These are phyloP conservation scores for Heliconius himera DNA, from an alignment of 1,140 invertebrate genomes.

Conservation along the genomic window DNA sequence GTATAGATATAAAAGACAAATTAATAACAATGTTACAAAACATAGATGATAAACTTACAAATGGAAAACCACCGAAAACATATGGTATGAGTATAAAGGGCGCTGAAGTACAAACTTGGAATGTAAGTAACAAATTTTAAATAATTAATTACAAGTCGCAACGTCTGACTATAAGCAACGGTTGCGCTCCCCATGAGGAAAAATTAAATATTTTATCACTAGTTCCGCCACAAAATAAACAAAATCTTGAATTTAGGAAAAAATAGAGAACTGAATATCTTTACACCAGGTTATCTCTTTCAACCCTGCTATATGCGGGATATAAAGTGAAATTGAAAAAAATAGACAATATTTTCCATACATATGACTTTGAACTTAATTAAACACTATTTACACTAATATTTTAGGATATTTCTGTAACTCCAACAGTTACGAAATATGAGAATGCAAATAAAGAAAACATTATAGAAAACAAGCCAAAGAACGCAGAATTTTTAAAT, in stretches of 20 bases:
- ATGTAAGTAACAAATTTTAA: background rate
- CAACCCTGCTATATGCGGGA: no score
- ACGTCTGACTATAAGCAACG: no score
- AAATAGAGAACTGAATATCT: no score
- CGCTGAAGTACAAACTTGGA: background rate
- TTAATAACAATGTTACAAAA: background rate
- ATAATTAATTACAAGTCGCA: background rate
- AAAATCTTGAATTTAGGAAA: no score
- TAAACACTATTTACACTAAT: no score
- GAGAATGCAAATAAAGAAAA: background rate
- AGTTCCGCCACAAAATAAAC: no score
- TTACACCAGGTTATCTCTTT: no score
- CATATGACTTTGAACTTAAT: no score
- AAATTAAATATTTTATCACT: no score
- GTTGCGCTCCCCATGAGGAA: no score
- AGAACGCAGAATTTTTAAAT: background rate
- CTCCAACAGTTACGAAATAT: background rate
- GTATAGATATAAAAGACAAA: background rate
- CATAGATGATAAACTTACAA: background rate
- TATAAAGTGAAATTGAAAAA: no score
- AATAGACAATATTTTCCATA: no score
- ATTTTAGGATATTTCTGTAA: background rate
- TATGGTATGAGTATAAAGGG: conserved; percentile 7
- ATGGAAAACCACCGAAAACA: background rate
- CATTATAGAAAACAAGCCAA: background rate